Base-by-base conservation (phyloP, 2,888 invertebrate genomes). In the Anoplius nigerrimus region DNA sequence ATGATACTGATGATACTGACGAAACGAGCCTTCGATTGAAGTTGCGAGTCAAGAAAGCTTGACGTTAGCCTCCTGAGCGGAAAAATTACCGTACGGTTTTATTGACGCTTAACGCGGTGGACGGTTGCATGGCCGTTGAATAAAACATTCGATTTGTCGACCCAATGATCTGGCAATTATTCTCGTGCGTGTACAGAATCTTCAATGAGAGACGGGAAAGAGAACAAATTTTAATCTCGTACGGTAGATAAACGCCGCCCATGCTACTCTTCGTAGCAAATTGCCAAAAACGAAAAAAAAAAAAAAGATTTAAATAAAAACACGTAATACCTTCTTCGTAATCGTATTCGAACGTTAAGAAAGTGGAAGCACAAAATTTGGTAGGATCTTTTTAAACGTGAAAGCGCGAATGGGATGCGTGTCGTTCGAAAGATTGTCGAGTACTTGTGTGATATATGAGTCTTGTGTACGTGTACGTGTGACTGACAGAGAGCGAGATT, bases 261-360 rank as follows among this genome's bases (percentile, higher is more conserved):
- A 67, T 81, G 72, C 70, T 70, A 65, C 64, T 62, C n/a, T 54
- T 55, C 60, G 63, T 69, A 71, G 79, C 82, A 53, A 70, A 76
- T 75, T 82, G 79, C 73, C 81, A 78, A 81, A 81, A 74, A 68
- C 24, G 63, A 34, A 34, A 34, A 34, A 34, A 34, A 74, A 68
- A 45, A 67, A n/a, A n/a, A n/a, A n/a, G n/a, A n/a, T n/a, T n/a
- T n/a, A n/a, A n/a, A n/a, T n/a, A n/a, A n/a, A n/a, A n/a, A n/a
- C n/a, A n/a, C 63, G 56, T 67, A 53, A 52, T 66, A 75, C 34
- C 34, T 34, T 66, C 53, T 62, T 74, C 70, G 34, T 57, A 64
- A 11, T 67, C 56, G 62, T 69, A 58, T 56, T 46, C 34, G 62
- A 58, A 48, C 60, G 57, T 34, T 65, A 34, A 18, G 55, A 66